Evolutionary conservation across 1,140 invertebrate species (phyloP).

Genomic region (Pseudomyrmex dendroicus): DNA sequence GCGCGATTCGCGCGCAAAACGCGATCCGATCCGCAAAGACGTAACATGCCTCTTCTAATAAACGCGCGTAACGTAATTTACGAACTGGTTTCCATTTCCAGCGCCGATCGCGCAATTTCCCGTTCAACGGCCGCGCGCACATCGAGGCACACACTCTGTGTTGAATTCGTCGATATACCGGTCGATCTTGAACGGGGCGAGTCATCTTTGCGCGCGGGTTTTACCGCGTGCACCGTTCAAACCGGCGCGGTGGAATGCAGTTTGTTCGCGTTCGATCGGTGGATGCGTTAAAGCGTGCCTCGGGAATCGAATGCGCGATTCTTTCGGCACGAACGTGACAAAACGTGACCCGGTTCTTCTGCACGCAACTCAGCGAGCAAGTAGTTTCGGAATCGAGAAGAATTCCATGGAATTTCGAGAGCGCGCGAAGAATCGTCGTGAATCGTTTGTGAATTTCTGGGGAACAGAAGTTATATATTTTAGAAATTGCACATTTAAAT

Average conservation of each 20-base stretch:
- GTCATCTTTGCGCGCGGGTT: constrained; percentile 79
- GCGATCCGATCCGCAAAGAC: neutral
- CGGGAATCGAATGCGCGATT: constrained; percentile 40
- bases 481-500: no score
- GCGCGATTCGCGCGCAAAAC: constrained; percentile 4
- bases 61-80: constrained; percentile 21
- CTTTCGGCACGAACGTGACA: constrained; percentile 48
- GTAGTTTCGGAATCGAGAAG: neutral
- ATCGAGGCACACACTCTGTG: neutral
- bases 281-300: constrained; percentile 52
- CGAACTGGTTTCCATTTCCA: constrained; percentile 32
- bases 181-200: constrained; percentile 54
- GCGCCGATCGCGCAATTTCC: constrained; percentile 21
- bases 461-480: no score
- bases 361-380: neutral
- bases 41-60: constrained; percentile 2
- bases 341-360: constrained; percentile 34
- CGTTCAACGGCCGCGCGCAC: constrained; percentile 29
- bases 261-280: constrained; percentile 62
- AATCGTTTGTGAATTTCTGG: no score
- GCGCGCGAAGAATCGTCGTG: neutral
- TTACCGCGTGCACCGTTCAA: constrained; percentile 71
- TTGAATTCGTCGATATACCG: constrained; percentile 49
- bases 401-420: neutral
- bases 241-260: constrained; percentile 75